phyloP scores from a whole-genome alignment of 2,797 vertebrate genomes.

The Eleutherodactylus coqui region DNA sequence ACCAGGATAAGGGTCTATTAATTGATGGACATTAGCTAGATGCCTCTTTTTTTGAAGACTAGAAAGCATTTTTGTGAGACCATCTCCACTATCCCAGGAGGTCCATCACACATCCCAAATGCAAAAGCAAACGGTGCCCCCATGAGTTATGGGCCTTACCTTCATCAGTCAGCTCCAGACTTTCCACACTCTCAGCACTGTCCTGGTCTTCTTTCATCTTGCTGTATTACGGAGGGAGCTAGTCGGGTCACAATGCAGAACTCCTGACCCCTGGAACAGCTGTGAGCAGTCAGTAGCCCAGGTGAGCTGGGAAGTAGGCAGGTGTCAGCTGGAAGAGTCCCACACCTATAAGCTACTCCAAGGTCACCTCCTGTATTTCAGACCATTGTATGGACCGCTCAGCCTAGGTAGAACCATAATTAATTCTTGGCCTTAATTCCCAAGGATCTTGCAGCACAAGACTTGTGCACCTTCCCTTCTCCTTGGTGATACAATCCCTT shows the following conservation, averaged over 20 bases:
- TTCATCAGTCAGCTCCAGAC: conserved; percentile 37
- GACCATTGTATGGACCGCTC: not conserved
- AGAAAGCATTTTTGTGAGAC: not conserved
- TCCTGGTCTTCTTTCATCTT: conserved; percentile 30
- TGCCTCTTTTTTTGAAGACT: not conserved
- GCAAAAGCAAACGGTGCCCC: not conserved
- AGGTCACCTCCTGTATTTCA: conserved; percentile 11
- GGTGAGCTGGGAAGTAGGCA: conserved; percentile 33
- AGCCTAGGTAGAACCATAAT: not conserved
- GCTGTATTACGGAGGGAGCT: not conserved
- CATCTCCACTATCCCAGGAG: not conserved
- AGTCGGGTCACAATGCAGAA: not conserved
- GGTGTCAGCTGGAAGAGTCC: conserved; percentile 23
- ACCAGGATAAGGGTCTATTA: not conserved
- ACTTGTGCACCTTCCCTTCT: conserved; percentile 8
- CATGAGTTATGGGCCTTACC: conserved; percentile 21
- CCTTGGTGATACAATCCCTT: conserved; percentile 20
- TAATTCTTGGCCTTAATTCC: not conserved
- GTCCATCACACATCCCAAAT: not conserved
- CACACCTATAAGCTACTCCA: not conserved
- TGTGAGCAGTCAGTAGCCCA: not conserved
- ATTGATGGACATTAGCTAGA: not conserved
- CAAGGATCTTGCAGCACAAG: not conserved
- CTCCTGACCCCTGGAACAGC: not conserved
- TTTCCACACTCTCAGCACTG: conserved; percentile 29